These are phyloP conservation scores for Liodrosophila aerea DNA, from an alignment of 2,888 invertebrate species.

Conservation along the genomic window DNA sequence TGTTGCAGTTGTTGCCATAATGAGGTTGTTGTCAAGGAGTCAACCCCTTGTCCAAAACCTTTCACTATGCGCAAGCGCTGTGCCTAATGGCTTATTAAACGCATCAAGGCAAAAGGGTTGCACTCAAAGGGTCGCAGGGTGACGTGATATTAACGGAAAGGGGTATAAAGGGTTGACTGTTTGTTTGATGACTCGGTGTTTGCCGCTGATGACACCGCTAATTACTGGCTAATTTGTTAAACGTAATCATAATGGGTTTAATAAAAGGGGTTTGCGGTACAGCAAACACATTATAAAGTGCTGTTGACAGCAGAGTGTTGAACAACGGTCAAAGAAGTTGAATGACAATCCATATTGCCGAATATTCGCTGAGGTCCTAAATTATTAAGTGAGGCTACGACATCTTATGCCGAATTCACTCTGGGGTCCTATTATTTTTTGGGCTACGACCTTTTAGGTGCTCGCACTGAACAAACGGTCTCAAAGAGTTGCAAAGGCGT, in stretches of 20 bases:
- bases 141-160: slow-evolving; percentile 10
- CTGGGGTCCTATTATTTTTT: no score
- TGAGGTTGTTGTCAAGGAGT: slow-evolving; percentile 45
- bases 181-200: slow-evolving; percentile 39
- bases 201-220: slow-evolving; percentile 69
- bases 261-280: slow-evolving; percentile 19
- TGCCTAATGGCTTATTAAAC: slow-evolving; percentile 72
- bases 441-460: no score
- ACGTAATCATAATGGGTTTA: slow-evolving; percentile 36
- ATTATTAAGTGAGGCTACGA: no score
- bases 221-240: slow-evolving; percentile 69
- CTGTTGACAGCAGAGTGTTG: slow-evolving; percentile 32
- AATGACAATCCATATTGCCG: no score
- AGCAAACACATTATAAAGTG: slow-evolving; percentile 14
- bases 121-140: neutral
- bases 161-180: slow-evolving; percentile 57
- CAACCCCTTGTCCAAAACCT: slow-evolving; percentile 48
- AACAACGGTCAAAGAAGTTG: neutral
- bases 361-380: no score
- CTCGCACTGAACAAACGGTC: no score
- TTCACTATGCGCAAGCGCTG: slow-evolving; percentile 36
- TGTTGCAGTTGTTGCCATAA: slow-evolving; percentile 22
- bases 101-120: slow-evolving; percentile 29
- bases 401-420: no score
- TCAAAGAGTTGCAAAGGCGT: no score